Conservation (phyloP, 2,113 vertebrate species). For the Heptranchias perlo region DNA sequence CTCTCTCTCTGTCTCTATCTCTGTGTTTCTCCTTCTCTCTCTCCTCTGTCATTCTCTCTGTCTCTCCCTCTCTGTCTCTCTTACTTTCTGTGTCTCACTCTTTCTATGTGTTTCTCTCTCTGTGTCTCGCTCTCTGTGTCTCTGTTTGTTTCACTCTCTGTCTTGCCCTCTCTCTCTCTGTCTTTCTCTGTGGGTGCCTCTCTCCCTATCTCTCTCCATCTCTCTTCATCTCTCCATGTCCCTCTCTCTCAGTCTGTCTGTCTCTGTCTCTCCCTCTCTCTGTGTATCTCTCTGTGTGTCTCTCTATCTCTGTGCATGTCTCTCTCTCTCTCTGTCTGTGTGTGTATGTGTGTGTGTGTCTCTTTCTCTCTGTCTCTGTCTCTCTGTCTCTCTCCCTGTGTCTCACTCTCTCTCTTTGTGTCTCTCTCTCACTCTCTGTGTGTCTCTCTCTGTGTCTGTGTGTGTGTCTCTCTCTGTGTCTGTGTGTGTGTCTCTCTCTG, state of each 20-base stretch:
- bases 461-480: too few species aligned
- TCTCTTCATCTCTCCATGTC: background rate
- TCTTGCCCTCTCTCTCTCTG: background rate
- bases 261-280: background rate
- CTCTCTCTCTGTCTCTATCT: background rate
- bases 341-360: too few species aligned
- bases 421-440: background rate
- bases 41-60: background rate
- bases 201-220: background rate
- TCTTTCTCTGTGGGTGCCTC: background rate
- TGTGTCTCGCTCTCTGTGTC: too few species aligned
- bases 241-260: background rate
- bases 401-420: background rate
- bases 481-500: too few species aligned
- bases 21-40: background rate
- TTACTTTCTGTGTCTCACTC: background rate
- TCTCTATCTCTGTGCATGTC: too few species aligned
- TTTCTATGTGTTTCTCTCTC: too few species aligned
- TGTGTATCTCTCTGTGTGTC: background rate
- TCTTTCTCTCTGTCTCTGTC: background rate
- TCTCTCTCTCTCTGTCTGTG: too few species aligned
- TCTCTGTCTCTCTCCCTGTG: background rate
- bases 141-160: too few species aligned
- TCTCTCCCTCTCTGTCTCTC: background rate
- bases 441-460: too few species aligned